Evolutionary conservation across 2,888 invertebrate species (phyloP), one percentile per base, ranked within the genome.

Genomic region (Mesochorus sp.): DNA sequence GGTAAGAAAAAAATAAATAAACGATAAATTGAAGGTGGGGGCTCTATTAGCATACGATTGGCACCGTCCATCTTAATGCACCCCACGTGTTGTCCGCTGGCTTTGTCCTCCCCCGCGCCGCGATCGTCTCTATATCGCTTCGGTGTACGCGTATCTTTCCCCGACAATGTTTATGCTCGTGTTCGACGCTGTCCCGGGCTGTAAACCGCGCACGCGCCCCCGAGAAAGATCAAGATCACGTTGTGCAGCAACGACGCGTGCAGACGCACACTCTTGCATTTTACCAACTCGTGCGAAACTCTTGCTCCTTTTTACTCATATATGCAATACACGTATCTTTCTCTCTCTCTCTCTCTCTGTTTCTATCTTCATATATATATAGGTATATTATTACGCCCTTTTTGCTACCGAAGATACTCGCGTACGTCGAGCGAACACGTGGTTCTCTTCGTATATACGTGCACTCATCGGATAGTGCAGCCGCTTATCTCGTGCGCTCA

Each of bases 11-110:
- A 26, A 55, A 71, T 51, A 21, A 37, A 39, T 21, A 37, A 57
- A 70, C 49, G 57, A 70, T 26, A 49, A 24, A 34, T 49, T 49
- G 17, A 73, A 64, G 53, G 59, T 34, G 47, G 37, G 47, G 37
- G 49, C 59, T 87, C 87, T 87, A 90, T 90, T 89, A 90, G 88
- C 89, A 89, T 89, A 89, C 89, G 89, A 89, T 89, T 90, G 89
- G 89, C 89, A 89, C 89, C 88, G 88, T 89, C 87, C 87, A 87
- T 88, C 87, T 89, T 85, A 85, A 87, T 87, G 85, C 84, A 39
- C 85, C 85, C 82, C 78, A 66, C 79, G 77, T 80, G 82, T 82
- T n/a, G 66, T 83, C 64, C 82, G 14, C 39, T 14, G 37, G 53
- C 79, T 79, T 75, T 71, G 70, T 75, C 74, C 74, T 71, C 74